Percentiles rank a stretch among this genome's conserved stretches.
These are phyloP conservation scores for Homarus gammarus DNA, from an alignment of 2,888 invertebrate genomes.

Conservation along the genomic window DNA sequence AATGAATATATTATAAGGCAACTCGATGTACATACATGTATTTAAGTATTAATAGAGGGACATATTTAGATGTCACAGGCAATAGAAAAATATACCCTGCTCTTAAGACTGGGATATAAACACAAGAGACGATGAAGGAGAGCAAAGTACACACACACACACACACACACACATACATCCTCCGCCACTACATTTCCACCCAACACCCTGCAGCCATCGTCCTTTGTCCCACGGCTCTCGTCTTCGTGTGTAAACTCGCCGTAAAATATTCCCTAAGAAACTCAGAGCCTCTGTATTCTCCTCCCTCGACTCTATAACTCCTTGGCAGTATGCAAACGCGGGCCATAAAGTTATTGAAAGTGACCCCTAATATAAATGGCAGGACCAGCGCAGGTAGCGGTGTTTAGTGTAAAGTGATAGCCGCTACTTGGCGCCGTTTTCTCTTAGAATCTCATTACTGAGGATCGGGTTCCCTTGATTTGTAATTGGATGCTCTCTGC, in stretches of 20 bases:
- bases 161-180: background rate
- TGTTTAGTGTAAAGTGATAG: slow-evolving; percentile 20
- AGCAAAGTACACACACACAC: too few species aligned
- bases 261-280: slow-evolving; percentile 36
- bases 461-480: slow-evolving; percentile 28
- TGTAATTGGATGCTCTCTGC: slow-evolving; percentile 13
- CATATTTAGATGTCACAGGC: background rate
- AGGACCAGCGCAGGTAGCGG: slow-evolving; percentile 28
- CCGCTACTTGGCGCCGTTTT: slow-evolving; percentile 40
- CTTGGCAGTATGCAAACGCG: slow-evolving; percentile 33
- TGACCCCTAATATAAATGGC: slow-evolving; percentile 31
- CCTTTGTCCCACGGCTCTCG: too few species aligned
- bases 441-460: slow-evolving; percentile 29
- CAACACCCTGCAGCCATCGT: too few species aligned
- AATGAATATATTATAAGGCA: background rate
- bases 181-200: background rate
- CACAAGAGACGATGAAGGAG: too few species aligned
- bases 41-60: background rate
- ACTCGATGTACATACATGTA: background rate
- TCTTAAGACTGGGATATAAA: too few species aligned
- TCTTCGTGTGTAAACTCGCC: background rate
- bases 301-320: slow-evolving; percentile 8
- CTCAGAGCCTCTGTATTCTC: slow-evolving; percentile 23
- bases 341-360: slow-evolving; percentile 52
- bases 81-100: too few species aligned